These are phyloP conservation scores for Semnornis frantzii DNA, from an alignment of 2,113 vertebrate genomes.

Conservation along the genomic window DNA sequence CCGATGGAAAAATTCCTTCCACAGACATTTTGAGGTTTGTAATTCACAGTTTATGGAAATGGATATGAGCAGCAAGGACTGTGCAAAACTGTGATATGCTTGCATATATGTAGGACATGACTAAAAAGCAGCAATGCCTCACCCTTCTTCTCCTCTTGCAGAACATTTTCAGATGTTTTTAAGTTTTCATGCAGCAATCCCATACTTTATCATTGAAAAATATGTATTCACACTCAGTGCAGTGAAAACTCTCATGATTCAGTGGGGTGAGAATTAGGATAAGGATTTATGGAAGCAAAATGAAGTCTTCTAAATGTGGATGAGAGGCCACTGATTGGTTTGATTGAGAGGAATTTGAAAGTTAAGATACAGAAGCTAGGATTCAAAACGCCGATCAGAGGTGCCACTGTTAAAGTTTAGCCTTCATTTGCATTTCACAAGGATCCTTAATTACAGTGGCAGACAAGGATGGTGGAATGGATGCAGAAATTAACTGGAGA, in stretches of 20 bases:
- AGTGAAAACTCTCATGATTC: neutral
- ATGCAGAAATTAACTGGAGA: neutral
- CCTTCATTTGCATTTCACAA: neutral
- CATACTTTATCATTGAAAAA: neutral
- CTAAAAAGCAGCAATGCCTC: neutral
- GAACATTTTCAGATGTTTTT: neutral
- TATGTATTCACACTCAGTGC: neutral
- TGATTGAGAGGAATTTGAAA: neutral
- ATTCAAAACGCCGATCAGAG: neutral
- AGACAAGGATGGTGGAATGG: neutral
- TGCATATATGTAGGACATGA: neutral
- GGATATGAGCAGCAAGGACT: neutral
- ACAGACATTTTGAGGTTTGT: neutral
- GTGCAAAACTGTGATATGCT: neutral
- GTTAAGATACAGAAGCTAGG: neutral
- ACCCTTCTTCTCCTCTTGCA: neutral
- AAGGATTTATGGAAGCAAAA: neutral
- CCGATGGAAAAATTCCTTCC: neutral
- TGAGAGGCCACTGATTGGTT: neutral
- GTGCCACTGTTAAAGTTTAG: neutral
- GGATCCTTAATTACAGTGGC: neutral
- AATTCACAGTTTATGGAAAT: neutral
- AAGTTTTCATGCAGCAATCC: neutral
- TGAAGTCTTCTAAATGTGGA: neutral
- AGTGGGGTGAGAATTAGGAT: neutral